Evolutionary conservation across 2,797 vertebrate species (phyloP).

Genomic region (Petrocephalus schoutedeni): DNA sequence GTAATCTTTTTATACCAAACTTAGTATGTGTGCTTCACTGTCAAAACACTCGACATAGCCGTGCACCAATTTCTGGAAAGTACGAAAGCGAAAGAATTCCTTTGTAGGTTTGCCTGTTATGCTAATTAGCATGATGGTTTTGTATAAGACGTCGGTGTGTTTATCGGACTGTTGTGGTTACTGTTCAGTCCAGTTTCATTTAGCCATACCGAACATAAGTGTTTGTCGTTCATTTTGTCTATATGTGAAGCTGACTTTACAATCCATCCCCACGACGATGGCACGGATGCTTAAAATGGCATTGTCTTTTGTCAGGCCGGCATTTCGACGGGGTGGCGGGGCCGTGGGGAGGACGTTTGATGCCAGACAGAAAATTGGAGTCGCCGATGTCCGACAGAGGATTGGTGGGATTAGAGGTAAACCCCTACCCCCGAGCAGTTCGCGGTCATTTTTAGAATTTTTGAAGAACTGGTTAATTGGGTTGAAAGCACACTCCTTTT

Average conservation of each 20-base stretch:
- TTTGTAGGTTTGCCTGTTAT: background rate
- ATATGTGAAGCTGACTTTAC: background rate
- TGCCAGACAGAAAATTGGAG: conserved; percentile 88
- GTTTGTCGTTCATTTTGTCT: background rate
- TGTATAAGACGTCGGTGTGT: background rate
- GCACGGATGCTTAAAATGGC: background rate
- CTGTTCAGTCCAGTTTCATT: background rate
- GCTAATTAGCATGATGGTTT: background rate
- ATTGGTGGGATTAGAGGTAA: conserved; percentile 57
- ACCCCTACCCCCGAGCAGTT: background rate
- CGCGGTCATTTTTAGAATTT: background rate
- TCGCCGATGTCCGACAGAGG: conserved; percentile 76
- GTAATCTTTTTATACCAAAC: background rate
- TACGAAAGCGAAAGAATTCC: background rate
- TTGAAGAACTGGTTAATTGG: background rate
- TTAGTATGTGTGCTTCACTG: background rate
- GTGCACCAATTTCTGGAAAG: background rate
- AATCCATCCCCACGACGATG: background rate
- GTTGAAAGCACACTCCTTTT: background rate
- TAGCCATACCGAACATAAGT: background rate
- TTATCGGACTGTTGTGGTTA: background rate
- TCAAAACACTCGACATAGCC: background rate
- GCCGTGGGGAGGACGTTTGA: conserved; percentile 69
- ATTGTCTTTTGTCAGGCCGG: conserved; percentile 41
- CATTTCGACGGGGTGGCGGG: conserved; percentile 62